A percentile compares a stretch with the other conserved stretches of the same genome.
Evolutionary conservation across 1,140 invertebrate species (phyloP).

Genomic region (Drosophila ohnishii): DNA sequence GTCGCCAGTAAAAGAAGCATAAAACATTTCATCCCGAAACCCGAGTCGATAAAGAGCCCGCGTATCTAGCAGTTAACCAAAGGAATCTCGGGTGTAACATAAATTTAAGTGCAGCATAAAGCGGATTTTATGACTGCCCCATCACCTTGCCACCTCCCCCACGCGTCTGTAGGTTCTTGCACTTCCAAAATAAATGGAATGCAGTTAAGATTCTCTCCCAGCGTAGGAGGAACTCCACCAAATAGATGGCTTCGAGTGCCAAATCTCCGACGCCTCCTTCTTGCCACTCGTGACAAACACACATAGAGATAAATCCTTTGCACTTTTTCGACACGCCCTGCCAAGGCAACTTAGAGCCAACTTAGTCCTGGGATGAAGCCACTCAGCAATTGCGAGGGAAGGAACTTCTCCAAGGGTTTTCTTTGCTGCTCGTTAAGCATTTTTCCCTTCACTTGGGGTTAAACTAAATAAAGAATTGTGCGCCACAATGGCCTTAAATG

Average conservation of each 20-base stretch:
- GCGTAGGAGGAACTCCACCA: slow-evolving; percentile 10
- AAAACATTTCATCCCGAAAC: slow-evolving; percentile 65
- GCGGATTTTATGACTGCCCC: slow-evolving; percentile 69
- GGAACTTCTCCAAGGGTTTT: slow-evolving; percentile 33
- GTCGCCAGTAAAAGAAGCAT: slow-evolving; percentile 61
- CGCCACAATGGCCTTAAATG: slow-evolving; percentile 62
- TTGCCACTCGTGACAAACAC: slow-evolving; percentile 57
- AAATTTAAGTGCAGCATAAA: slow-evolving; percentile 81
- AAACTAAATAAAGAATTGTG: slow-evolving; percentile 68
- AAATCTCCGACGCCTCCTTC: slow-evolving; percentile 6
- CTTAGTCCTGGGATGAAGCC: slow-evolving; percentile 24
- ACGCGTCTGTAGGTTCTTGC: slow-evolving; percentile 32
- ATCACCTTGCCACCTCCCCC: slow-evolving; percentile 14
- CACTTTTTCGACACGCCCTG: slow-evolving; percentile 60
- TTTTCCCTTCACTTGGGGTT: slow-evolving; percentile 51
- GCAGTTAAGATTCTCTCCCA: slow-evolving; percentile 60
- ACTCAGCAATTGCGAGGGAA: slow-evolving; percentile 12
- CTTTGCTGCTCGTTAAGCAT: slow-evolving; percentile 63
- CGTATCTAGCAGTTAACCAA: slow-evolving; percentile 62
- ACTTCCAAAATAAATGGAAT: slow-evolving; percentile 72
- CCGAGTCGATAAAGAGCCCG: slow-evolving; percentile 59
- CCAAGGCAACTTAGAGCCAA: slow-evolving; percentile 36
- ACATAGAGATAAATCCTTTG: slow-evolving; percentile 65
- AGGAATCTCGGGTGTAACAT: slow-evolving; percentile 78
- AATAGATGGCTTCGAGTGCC: slow-evolving; percentile 31